phyloP scores from a whole-genome alignment of 2,888 invertebrate species.

The Dasypogon diadema region DNA sequence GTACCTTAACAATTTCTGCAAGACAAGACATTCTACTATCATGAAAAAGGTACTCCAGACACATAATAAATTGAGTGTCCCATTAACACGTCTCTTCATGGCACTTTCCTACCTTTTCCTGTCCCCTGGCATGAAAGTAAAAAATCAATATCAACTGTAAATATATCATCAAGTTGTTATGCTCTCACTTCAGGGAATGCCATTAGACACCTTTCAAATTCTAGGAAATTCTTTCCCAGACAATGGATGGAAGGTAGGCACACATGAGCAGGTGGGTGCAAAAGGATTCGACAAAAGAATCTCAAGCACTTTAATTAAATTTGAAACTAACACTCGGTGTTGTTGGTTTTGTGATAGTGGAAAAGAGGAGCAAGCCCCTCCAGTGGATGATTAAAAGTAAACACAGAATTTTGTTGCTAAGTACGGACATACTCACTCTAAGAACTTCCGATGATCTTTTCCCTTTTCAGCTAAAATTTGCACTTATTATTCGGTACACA shows the following conservation, averaged over 20 bases:
- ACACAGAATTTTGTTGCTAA: not conserved
- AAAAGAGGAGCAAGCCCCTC: not conserved
- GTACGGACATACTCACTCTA: not conserved
- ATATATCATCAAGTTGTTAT: slow-evolving; percentile 40
- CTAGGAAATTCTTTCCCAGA: not conserved
- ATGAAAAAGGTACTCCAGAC: slow-evolving; percentile 55
- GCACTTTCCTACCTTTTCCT: slow-evolving; percentile 52
- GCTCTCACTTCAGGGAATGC: slow-evolving; percentile 18
- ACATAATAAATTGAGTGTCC: slow-evolving; percentile 56
- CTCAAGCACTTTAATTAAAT: not conserved
- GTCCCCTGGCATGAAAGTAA: slow-evolving; percentile 18
- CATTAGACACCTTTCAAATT: not conserved
- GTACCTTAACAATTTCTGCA: not conserved
- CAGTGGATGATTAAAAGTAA: not conserved
- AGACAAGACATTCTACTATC: slow-evolving; percentile 22
- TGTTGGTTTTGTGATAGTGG: not conserved
- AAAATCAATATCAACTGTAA: slow-evolving; percentile 39
- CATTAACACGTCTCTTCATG: slow-evolving; percentile 56
- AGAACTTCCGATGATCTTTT: not conserved
- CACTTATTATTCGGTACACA: slow-evolving; percentile 1
- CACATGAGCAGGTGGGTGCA: not conserved
- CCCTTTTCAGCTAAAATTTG: not conserved
- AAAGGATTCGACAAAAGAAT: not conserved
- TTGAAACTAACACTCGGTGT: not conserved
- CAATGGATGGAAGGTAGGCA: not conserved